Percentiles rank a stretch among this genome's conserved stretches.
phyloP scores from a whole-genome alignment of 1,140 invertebrate genomes.

The Proctacanthus coquilletti region DNA sequence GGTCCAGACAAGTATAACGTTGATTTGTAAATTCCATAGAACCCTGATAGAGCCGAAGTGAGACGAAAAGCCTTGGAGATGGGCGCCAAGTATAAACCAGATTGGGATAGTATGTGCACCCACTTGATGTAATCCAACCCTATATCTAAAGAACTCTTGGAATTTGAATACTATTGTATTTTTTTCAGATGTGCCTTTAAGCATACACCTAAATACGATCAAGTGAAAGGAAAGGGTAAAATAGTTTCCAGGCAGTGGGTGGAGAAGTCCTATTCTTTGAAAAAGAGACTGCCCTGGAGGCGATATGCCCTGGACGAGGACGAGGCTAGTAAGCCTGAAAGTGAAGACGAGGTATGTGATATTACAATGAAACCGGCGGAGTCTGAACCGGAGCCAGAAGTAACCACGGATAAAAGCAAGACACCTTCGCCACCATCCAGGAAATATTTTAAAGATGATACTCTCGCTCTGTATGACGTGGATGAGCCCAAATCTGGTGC shows the following conservation, averaged over 20 bases:
- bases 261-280: slow-evolving; percentile 43
- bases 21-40: slow-evolving; percentile 31
- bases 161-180: slow-evolving; percentile 6
- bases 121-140: slow-evolving; percentile 57
- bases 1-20: neutral
- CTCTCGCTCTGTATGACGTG: slow-evolving; percentile 1
- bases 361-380: slow-evolving; percentile 13
- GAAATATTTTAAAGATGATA: slow-evolving; percentile 5
- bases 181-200: slow-evolving; percentile 63
- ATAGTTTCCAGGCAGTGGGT: slow-evolving; percentile 68
- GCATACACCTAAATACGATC: slow-evolving; percentile 74
- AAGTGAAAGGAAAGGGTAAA: slow-evolving; percentile 50
- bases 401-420: slow-evolving; percentile 1
- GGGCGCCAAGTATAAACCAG: slow-evolving; percentile 62
- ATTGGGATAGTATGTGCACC: slow-evolving; percentile 60
- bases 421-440: no score
- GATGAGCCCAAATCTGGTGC: slow-evolving; percentile 12
- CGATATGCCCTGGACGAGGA: slow-evolving; percentile 39
- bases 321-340: slow-evolving; percentile 30
- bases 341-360: slow-evolving; percentile 36
- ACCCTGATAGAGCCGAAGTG: slow-evolving; percentile 55
- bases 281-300: slow-evolving; percentile 55
- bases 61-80: slow-evolving; percentile 53
- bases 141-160: neutral
- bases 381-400: slow-evolving; percentile 4